These are phyloP conservation scores for Spialia ferax DNA, from an alignment of 2,888 invertebrate species.

Conservation along the genomic window DNA sequence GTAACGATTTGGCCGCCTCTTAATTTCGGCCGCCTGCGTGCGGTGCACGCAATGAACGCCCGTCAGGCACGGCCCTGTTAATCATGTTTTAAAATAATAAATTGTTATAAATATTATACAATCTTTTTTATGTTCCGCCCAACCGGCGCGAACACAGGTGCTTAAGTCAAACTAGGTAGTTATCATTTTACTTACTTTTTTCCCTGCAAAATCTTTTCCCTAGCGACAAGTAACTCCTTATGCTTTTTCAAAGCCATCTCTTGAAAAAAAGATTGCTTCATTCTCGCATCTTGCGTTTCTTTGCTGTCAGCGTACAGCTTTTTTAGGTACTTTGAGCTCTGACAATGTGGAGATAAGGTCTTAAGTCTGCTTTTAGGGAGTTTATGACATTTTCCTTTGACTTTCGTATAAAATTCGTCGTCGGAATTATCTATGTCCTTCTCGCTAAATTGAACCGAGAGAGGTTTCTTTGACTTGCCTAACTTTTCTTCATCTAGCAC, in stretches of 20 bases:
- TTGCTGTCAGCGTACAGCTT: slow-evolving; percentile 54
- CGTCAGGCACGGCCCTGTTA: too few relatives aligned
- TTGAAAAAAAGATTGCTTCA: slow-evolving; percentile 72
- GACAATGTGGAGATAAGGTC: slow-evolving; percentile 69
- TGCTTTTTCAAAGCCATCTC: slow-evolving; percentile 85
- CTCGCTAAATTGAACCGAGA: slow-evolving; percentile 68
- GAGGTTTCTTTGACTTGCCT: slow-evolving; percentile 52
- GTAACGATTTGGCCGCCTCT: too few relatives aligned
- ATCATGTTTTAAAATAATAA: too few relatives aligned
- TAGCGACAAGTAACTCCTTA: slow-evolving; percentile 81
- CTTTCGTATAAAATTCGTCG: slow-evolving; percentile 60
- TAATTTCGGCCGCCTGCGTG: too few relatives aligned
- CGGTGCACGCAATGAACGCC: too few relatives aligned
- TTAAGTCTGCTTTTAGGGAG: slow-evolving; percentile 71
- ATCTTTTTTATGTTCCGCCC: too few relatives aligned
- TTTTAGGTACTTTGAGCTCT: slow-evolving; percentile 75
- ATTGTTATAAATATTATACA: not conserved
- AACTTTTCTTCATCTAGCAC: slow-evolving; percentile 63
- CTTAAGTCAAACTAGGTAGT: slow-evolving; percentile 38
- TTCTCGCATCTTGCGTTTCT: slow-evolving; percentile 61
- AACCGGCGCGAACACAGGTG: too few relatives aligned
- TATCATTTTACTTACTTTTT: slow-evolving; percentile 87
- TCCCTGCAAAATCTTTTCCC: slow-evolving; percentile 87
- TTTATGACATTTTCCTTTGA: slow-evolving; percentile 72
- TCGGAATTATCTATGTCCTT: slow-evolving; percentile 61